phyloP scores from a whole-genome alignment of 2,113 vertebrate genomes.

The Anser brachyrhynchus region DNA sequence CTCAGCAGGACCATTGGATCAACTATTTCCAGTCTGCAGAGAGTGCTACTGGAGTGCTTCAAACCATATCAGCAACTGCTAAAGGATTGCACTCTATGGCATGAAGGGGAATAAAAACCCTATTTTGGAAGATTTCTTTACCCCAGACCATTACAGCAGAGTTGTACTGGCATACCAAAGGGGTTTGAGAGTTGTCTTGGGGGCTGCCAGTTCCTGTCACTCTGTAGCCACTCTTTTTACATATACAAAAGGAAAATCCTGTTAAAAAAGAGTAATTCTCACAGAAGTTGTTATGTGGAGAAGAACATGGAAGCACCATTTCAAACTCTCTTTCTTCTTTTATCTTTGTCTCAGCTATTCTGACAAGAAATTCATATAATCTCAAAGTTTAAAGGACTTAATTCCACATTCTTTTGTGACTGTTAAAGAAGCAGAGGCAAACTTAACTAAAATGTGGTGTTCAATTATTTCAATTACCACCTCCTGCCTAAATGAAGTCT shows the following conservation, averaged over 20 bases:
- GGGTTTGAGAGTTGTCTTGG: not conserved
- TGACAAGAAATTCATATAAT: conserved; percentile 44
- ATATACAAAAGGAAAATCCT: not conserved
- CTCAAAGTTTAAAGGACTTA: conserved; percentile 68
- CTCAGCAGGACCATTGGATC: not conserved
- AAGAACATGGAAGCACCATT: not conserved
- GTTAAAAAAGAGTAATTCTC: not conserved
- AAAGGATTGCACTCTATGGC: rapidly evolving
- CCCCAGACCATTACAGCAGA: not conserved
- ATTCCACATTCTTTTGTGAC: conserved; percentile 64
- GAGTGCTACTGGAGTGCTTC: not conserved
- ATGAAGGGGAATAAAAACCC: not conserved
- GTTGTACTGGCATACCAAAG: not conserved
- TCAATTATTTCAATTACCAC: conserved; percentile 79
- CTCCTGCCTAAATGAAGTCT: conserved; percentile 71
- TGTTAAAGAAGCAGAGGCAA: conserved; percentile 64
- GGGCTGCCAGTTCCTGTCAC: not conserved
- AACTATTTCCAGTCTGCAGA: not conserved
- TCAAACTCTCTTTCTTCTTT: conserved; percentile 4
- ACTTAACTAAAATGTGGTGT: conserved; percentile 65
- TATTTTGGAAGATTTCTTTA: not conserved
- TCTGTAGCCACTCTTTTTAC: not conserved
- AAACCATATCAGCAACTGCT: rapidly evolving
- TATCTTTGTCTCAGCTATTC: not conserved
- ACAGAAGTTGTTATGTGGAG: not conserved